phyloP scores from a whole-genome alignment of 2,797 vertebrate genomes.

The Crenuchus spilurus region DNA sequence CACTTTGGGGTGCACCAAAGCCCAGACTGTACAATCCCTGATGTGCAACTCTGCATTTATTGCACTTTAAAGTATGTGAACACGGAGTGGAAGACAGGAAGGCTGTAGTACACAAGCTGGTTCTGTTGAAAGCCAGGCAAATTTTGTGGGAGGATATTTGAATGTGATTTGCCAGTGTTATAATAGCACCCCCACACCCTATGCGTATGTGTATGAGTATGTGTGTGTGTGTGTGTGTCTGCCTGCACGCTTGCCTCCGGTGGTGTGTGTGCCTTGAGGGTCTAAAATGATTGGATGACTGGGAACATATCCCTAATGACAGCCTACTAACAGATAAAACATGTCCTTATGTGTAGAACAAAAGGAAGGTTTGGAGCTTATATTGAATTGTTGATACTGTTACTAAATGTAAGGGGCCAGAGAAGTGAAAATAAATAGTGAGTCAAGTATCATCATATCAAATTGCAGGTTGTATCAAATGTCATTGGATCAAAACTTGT shows the following conservation, averaged over 20 bases:
- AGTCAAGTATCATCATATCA: too few relatives aligned
- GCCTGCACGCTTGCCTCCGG: conserved; percentile 39
- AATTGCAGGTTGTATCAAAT: too few relatives aligned
- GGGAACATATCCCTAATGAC: conserved; percentile 42
- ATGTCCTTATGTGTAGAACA: neutral
- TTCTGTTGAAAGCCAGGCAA: conserved; percentile 83
- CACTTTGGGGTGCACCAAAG: conserved; percentile 3
- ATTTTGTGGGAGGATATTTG: conserved; percentile 87
- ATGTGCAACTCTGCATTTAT: too few relatives aligned
- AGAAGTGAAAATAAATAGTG: neutral
- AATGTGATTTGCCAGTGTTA: conserved; percentile 86
- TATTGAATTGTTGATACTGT: neutral
- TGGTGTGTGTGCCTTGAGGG: conserved; percentile 50
- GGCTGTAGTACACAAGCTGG: conserved; percentile 64
- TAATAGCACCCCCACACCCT: conserved; percentile 48
- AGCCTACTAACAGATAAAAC: conserved; percentile 25
- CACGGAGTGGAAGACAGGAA: conserved; percentile 44
- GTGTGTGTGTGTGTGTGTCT: conserved; percentile 7
- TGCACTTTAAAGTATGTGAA: conserved; percentile 39
- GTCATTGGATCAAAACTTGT: too few relatives aligned
- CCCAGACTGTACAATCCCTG: conserved; percentile 27
- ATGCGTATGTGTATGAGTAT: conserved; percentile 12
- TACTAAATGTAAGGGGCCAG: neutral
- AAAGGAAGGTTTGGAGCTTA: neutral
- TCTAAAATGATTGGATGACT: conserved; percentile 53